phyloP scores from a whole-genome alignment of 2,113 vertebrate species.

The Leptodactylus fuscus region DNA sequence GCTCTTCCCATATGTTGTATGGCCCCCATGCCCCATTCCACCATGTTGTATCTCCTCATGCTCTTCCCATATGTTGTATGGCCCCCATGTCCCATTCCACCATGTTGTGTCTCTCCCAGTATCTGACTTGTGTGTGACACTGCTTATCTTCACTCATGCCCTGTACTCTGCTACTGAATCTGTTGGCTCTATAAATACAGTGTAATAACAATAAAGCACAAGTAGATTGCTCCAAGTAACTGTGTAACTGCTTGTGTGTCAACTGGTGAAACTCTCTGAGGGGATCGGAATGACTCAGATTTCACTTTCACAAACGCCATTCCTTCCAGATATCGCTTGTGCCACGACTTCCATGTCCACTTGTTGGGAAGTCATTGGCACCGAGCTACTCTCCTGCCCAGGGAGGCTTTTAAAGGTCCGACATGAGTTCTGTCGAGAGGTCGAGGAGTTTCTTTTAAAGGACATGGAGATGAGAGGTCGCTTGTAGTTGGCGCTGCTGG shows the following conservation, averaged over 20 bases:
- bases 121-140: neutral
- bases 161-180: neutral
- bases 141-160: neutral
- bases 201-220: conserved; percentile 32
- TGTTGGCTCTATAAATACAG: neutral
- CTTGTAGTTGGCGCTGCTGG: conserved; percentile 55
- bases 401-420: conserved; percentile 70
- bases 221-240: neutral
- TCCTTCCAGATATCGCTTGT: neutral
- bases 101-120: neutral
- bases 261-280: neutral
- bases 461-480: conserved; percentile 70
- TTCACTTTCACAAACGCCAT: conserved; percentile 69
- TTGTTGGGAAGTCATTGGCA: neutral
- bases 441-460: conserved; percentile 55
- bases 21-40: neutral
- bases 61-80: neutral
- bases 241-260: neutral
- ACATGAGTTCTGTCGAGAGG: conserved; percentile 62
- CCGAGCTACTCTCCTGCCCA: neutral
- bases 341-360: neutral
- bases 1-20: neutral
- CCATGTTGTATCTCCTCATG: neutral
- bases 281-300: conserved; percentile 66
- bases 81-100: neutral